phyloP scores from a whole-genome alignment of 2,113 vertebrate species.

The Cisticola juncidis region DNA sequence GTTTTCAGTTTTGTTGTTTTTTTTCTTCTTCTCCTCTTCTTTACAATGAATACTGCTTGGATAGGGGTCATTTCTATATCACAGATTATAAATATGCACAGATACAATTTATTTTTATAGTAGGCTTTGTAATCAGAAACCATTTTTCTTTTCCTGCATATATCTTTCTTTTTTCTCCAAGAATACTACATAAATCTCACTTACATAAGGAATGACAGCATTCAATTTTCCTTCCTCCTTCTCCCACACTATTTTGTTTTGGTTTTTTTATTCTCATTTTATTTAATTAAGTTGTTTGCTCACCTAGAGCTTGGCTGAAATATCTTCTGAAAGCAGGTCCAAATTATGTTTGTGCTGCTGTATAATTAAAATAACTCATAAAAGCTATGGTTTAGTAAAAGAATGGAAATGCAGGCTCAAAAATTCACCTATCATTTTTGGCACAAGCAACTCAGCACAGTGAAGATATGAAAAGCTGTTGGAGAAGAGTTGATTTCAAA shows the following conservation, averaged over 20 bases:
- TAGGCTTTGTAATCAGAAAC: not conserved
- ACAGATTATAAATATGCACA: not conserved
- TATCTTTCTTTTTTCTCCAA: not conserved
- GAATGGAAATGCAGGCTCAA: not conserved
- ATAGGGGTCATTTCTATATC: not conserved
- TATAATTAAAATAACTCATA: slow-evolving; percentile 21
- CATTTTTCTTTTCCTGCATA: not conserved
- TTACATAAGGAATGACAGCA: not conserved
- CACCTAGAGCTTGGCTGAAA: not conserved
- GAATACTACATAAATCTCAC: not conserved
- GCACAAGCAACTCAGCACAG: not conserved
- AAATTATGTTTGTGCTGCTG: not conserved
- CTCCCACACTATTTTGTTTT: not conserved
- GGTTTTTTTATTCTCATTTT: not conserved
- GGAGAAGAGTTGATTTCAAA: not conserved
- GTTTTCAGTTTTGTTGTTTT: not conserved
- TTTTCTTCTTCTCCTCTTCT: not conserved
- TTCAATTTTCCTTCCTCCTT: not conserved
- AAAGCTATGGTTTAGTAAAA: not conserved
- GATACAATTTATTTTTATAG: not conserved
- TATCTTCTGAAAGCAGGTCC: not conserved
- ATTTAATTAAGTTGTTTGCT: slow-evolving; percentile 2
- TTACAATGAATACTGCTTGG: not conserved
- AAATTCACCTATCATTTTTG: not conserved
- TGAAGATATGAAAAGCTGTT: not conserved